Conservation (phyloP, 2,888 invertebrate species). For the Saturnia japonica region DNA sequence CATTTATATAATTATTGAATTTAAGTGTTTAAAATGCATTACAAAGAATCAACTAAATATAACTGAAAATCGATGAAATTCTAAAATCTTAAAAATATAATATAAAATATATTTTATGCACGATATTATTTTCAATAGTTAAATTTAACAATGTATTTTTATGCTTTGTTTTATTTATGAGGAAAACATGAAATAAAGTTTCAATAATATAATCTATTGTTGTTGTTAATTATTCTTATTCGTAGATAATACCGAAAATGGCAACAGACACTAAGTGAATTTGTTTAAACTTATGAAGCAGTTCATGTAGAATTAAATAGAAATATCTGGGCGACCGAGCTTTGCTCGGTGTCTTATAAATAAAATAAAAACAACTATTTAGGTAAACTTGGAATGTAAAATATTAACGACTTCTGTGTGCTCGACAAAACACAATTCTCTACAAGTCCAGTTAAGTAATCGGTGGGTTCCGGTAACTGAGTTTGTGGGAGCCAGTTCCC, state of each 20-base stretch:
- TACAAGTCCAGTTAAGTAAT: too few species aligned
- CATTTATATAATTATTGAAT: not conserved
- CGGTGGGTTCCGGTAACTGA: too few species aligned
- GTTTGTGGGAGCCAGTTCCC: too few species aligned
- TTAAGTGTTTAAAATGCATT: not conserved
- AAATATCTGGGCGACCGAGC: too few species aligned
- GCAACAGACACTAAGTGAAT: not conserved
- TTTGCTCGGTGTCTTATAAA: too few species aligned
- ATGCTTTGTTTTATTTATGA: slow-evolving; percentile 58
- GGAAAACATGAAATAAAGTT: slow-evolving; percentile 49
- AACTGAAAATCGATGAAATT: not conserved
- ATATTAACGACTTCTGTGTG: too few species aligned
- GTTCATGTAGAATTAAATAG: too few species aligned
- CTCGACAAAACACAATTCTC: too few species aligned
- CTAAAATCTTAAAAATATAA: not conserved
- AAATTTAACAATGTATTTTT: slow-evolving; percentile 25
- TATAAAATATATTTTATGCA: too few species aligned
- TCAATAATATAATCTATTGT: slow-evolving; percentile 23
- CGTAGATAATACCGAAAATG: not conserved
- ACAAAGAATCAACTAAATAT: not conserved
- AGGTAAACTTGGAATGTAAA: too few species aligned
- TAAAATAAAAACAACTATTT: too few species aligned
- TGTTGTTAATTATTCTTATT: not conserved
- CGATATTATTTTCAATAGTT: not conserved
- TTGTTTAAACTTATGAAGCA: not conserved